Conservation (phyloP, 2,888 invertebrate genomes). For the Eurois occulta region DNA sequence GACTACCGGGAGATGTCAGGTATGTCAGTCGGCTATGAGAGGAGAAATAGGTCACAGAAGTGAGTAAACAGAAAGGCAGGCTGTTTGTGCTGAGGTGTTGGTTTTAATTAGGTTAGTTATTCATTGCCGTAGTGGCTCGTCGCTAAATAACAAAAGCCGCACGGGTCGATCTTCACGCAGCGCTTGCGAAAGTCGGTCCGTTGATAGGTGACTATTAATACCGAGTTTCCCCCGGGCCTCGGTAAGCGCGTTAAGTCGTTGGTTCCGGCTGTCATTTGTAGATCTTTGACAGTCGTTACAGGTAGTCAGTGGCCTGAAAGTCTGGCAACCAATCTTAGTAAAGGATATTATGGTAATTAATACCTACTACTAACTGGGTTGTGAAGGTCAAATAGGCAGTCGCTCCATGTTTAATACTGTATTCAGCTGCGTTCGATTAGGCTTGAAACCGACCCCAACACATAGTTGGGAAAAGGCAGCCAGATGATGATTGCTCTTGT, state of each 20-base stretch:
- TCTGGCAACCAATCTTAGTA: no score
- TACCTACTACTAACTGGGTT: no score
- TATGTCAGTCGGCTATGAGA: neutral
- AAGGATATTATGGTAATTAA: no score
- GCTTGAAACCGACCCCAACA: no score
- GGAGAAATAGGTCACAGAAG: constrained; percentile 30
- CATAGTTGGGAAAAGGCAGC: no score
- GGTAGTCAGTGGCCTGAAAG: neutral
- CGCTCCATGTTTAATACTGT: no score
- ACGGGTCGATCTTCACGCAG: neutral
- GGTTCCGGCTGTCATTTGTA: neutral
- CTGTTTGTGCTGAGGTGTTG: neutral
- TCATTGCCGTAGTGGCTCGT: neutral
- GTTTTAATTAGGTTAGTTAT: neutral
- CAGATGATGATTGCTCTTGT: no score
- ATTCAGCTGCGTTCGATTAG: no score
- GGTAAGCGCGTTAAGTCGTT: neutral
- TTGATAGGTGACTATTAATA: neutral
- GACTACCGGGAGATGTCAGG: constrained; percentile 18
- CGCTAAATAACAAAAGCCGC: neutral
- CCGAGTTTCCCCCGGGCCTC: neutral
- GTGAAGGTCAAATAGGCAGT: no score
- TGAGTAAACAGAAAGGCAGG: neutral
- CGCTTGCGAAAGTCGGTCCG: neutral
- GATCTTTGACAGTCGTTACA: neutral